Evolutionary conservation across 37 sponge, comb jelly and placozoan species (phyloP).

Genomic region (Ephydatia muelleri): DNA sequence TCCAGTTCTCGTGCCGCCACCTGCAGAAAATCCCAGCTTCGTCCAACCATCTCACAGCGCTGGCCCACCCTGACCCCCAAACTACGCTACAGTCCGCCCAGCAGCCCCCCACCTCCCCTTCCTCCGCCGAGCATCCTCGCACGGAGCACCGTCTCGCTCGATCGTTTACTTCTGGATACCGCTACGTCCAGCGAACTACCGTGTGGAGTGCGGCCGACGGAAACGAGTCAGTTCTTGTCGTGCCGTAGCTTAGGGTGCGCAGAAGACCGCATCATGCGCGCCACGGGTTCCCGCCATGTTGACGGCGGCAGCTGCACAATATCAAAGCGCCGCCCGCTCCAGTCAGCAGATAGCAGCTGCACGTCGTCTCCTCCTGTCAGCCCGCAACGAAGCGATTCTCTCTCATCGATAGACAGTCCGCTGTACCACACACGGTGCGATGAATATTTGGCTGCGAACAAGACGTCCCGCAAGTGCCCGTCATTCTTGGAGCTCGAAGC

Average conservation of each 20-base stretch:
- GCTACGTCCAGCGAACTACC: not conserved
- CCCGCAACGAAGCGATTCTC: too few species aligned
- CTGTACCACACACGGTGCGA: too few species aligned
- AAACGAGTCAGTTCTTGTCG: not conserved
- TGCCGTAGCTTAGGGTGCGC: not conserved
- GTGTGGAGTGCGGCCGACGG: too few species aligned
- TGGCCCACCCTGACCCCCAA: constrained; percentile 7
- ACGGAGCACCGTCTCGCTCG: not conserved
- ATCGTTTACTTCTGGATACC: not conserved
- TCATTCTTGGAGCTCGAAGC: constrained; percentile 38
- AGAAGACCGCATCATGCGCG: not conserved
- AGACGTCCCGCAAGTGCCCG: not conserved
- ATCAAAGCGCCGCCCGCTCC: not conserved
- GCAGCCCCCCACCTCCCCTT: not conserved
- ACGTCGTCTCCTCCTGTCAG: too few species aligned
- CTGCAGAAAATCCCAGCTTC: not conserved
- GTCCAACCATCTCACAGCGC: not conserved
- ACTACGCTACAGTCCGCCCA: not conserved
- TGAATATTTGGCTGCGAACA: too few species aligned
- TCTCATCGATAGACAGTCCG: too few species aligned
- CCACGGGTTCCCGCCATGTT: not conserved
- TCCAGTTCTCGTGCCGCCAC: not conserved
- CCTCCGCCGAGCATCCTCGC: not conserved
- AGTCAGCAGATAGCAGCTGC: too few species aligned
- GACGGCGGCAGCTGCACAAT: not conserved